These are phyloP conservation scores for Eremophila alpestris DNA, from an alignment of 2,797 vertebrate genomes.

Conservation along the genomic window DNA sequence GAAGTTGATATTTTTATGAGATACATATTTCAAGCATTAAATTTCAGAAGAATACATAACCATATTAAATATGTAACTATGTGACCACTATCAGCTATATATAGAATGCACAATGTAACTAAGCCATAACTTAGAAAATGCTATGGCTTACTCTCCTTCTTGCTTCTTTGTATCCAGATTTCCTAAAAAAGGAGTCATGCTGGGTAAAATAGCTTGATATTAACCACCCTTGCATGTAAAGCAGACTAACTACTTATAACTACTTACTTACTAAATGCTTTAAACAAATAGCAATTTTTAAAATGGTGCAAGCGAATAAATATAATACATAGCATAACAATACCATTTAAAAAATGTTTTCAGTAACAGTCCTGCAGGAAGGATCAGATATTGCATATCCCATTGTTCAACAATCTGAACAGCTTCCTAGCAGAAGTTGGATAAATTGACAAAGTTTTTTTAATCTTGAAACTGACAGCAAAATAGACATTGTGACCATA, in stretches of 20 bases:
- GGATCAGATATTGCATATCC: neutral
- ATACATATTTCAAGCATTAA: neutral
- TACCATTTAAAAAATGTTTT: neutral
- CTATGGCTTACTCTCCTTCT: neutral
- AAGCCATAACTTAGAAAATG: neutral
- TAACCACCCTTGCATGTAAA: neutral
- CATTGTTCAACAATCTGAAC: neutral
- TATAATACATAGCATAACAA: neutral
- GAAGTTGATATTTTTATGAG: neutral
- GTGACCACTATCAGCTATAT: neutral
- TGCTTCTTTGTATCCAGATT: neutral
- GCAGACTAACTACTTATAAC: neutral
- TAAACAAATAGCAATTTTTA: neutral
- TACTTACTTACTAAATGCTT: neutral
- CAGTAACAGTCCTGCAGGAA: neutral
- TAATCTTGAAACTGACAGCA: neutral
- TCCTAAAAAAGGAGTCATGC: neutral
- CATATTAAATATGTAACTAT: neutral
- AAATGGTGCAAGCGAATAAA: neutral
- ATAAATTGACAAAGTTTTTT: neutral
- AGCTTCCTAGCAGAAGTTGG: neutral
- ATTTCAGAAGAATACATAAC: neutral
- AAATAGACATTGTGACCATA: neutral
- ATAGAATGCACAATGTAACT: neutral
- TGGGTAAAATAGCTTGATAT: neutral